Conservation (phyloP, 2,888 invertebrate species). For the Maniola hyperantus region DNA sequence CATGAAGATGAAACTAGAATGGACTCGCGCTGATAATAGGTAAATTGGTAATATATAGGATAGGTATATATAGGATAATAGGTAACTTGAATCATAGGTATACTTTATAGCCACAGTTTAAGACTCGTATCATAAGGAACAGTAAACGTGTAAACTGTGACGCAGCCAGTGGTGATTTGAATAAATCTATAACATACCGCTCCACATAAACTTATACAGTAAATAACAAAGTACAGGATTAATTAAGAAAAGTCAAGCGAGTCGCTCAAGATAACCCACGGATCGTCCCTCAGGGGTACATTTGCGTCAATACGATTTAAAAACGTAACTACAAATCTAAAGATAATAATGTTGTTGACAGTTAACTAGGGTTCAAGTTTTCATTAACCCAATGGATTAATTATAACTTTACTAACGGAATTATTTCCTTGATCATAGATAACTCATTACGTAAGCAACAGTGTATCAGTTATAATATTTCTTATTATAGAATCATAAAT, state of each 20-base stretch:
- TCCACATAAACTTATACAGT: constrained; percentile 28
- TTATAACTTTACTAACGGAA: constrained; percentile 32
- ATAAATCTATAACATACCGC: constrained; percentile 28
- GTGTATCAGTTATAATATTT: neutral
- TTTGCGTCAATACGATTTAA: constrained; percentile 66
- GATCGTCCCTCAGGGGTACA: constrained; percentile 53
- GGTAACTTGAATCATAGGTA: too few species aligned
- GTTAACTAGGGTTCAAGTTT: constrained; percentile 57
- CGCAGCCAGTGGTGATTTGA: constrained; percentile 31
- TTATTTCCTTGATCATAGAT: constrained; percentile 34
- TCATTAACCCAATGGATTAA: constrained; percentile 61
- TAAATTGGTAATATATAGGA: too few species aligned
- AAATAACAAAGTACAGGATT: constrained; percentile 47
- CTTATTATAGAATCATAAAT: neutral
- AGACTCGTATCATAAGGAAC: constrained; percentile 1
- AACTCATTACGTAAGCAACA: constrained; percentile 14
- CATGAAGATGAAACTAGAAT: neutral
- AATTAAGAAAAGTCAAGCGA: constrained; percentile 56
- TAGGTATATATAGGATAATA: too few species aligned
- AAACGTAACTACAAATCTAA: constrained; percentile 49
- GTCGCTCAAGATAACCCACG: constrained; percentile 60
- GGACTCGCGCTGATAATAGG: neutral
- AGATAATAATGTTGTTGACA: constrained; percentile 59
- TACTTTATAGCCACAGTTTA: constrained; percentile 1
- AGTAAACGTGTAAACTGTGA: constrained; percentile 24